phyloP scores from a whole-genome alignment of 1,140 invertebrate genomes.

The Radopholus similis region DNA sequence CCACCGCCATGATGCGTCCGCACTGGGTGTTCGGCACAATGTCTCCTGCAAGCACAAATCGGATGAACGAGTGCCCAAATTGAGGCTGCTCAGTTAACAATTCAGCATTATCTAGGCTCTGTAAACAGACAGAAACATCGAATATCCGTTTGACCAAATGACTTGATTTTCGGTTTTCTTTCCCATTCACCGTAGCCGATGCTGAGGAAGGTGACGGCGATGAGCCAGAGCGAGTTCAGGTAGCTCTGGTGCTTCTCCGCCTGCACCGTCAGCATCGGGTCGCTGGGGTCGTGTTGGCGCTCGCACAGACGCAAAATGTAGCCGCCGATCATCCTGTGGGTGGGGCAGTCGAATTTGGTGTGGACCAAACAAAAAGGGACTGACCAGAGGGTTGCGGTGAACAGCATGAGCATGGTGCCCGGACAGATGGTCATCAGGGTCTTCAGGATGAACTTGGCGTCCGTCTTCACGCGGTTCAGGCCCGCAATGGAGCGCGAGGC shows the following conservation, averaged over 20 bases:
- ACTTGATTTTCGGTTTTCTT: background rate
- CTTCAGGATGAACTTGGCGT: constrained; percentile 97
- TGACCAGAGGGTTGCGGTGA: constrained; percentile 82
- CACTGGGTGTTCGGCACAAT: constrained; percentile 99
- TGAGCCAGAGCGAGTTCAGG: constrained; percentile 56
- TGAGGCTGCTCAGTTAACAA: too few species aligned
- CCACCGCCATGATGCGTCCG: constrained; percentile 92
- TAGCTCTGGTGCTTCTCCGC: constrained; percentile 54
- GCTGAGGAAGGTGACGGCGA: constrained; percentile 57
- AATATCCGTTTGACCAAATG: too few species aligned
- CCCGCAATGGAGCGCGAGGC: constrained; percentile 78
- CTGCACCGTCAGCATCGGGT: constrained; percentile 3
- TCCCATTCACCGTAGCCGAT: constrained; percentile 51
- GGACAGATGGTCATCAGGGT: constrained; percentile 99
- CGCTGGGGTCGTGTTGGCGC: constrained; percentile 70
- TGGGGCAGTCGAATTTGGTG: too few species aligned
- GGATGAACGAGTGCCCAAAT: too few species aligned
- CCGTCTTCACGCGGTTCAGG: constrained; percentile 98
- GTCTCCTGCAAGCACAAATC: constrained; percentile 69
- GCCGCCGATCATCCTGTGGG: constrained; percentile 93
- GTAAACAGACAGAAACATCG: too few species aligned
- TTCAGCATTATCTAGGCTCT: too few species aligned
- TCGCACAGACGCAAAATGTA: constrained; percentile 98
- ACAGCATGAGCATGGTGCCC: constrained; percentile 73
- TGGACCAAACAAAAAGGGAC: too few species aligned